Base-by-base conservation (phyloP, 2,797 vertebrate species). In the Percopsis omiscomaycus region DNA sequence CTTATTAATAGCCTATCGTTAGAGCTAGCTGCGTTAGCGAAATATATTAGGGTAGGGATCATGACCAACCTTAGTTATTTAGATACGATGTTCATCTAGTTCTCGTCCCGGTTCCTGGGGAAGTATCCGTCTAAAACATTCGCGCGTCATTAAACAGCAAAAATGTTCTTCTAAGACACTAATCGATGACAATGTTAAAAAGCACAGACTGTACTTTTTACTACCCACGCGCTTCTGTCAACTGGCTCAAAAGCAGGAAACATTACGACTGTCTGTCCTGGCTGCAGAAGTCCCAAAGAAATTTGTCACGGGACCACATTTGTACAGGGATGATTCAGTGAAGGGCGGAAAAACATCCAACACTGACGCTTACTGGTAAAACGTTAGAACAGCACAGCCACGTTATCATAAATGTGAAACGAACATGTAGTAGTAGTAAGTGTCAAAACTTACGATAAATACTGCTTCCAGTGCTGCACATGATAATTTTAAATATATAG, bases 241-340 rank as follows among this genome's bases (percentile, higher is more conserved):
- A 61, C 61, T 64, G n/a, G 32, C 29, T 57, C 63, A 55, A 61
- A 75, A 85, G 66, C 80, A 89, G 88, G 87, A 91, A 88, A 87
- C 84, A 84, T 78, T 72, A 66, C 47, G 37, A 16, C 50, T 48
- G 72, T 75, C 74, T 81, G 77, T 80, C 78, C 76, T 71, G 42
- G 59, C 54, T 29, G 68, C 54, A 73, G 47, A 87, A 89, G 83
- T 89, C 85, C 84, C 82, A 74, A 87, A 84, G 84, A 86, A 81
- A 86, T 87, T 84, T 79, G 91, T 93, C 91, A 93, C 90, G 92
- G 80, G 92, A 92, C 81, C 75, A 48, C 77, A 62, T 11, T 27
- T 61, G 55, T 48, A 45, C 45, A 49, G 4, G 37, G 37, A 8
- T 37, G 37, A 37, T 37, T 37, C 71, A 58, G 16, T 48, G 16